A percentile compares a stretch with the other conserved stretches of the same genome.
Evolutionary conservation across 37 sponge, comb jelly and placozoan species (phyloP).

Genomic region (Agelas oroides): DNA sequence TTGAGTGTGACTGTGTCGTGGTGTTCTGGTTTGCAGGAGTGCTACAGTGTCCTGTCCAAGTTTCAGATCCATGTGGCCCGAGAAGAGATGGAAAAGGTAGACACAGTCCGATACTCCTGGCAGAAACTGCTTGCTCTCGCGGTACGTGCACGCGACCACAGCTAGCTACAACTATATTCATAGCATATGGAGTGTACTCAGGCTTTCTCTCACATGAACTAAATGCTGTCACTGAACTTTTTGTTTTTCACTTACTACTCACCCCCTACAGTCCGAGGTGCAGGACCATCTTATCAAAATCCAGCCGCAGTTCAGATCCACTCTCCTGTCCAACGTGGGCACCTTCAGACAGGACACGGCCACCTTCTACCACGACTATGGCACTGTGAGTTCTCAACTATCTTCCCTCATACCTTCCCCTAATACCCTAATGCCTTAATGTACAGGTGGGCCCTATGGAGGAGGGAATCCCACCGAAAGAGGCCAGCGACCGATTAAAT

Average conservation of each 20-base stretch:
- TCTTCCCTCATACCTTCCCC: no score
- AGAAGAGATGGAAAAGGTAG: constrained; percentile 95
- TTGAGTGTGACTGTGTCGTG: constrained; percentile 8
- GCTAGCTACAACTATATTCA: neutral
- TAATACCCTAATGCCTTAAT: no score
- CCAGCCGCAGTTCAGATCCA: constrained; percentile 85
- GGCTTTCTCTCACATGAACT: no score
- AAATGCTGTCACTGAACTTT: no score
- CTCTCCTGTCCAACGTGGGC: constrained; percentile 77
- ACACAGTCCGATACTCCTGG: constrained; percentile 96
- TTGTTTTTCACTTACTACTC: no score
- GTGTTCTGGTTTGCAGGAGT: constrained; percentile 84
- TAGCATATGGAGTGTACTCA: neutral
- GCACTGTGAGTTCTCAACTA: constrained; percentile 25
- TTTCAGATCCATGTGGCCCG: constrained; percentile 81
- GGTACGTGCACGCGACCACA: constrained; percentile 30
- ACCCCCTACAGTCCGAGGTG: constrained; percentile 56
- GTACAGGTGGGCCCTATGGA: constrained; percentile 93
- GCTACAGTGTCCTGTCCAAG: constrained; percentile 86
- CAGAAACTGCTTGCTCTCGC: constrained; percentile 74
- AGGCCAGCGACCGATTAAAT: constrained; percentile 89
- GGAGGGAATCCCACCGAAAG: constrained; percentile 86
- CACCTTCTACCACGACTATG: constrained; percentile 81
- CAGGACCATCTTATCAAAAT: constrained; percentile 84
- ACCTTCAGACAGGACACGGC: constrained; percentile 68